Evolutionary conservation across 2,113 vertebrate genomes (phyloP), one percentile per base, ranked within the genome.

Genomic region (Platysternon megacephalum): DNA sequence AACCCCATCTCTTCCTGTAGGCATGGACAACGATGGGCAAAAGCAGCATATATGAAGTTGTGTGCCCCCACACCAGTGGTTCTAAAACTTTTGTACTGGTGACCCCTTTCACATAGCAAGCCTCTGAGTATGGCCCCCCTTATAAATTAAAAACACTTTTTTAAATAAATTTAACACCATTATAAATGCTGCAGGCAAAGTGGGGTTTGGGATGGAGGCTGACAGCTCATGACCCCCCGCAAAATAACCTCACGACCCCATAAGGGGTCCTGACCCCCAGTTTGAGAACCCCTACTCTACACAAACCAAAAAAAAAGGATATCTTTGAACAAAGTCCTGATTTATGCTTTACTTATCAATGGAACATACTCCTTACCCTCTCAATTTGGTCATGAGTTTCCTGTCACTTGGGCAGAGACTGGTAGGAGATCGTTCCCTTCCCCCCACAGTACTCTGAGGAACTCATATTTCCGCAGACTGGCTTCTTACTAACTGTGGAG

Each of bases 331-430:
- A 65, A 49, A 83, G 48, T 35, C 65, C 5, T 58, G 26, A 48
- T 81, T 97, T 87, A 84, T 93, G 42, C 84, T 87, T 91, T 85
- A 48, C 14, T 81, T 90, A 72, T 85, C 32, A 35, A 90, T 5
- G 35, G 11, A 35, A 29, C 8, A 8, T 48, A 52, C n/a, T 72
- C 16, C 95, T 56, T 32, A 10, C 19, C 55, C 84, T 2, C 52
- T 87, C 51, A 3, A 14, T 84, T 94, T 91, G 61, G 6, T 93
- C 0, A 0, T 55, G 21, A 88, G 8, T 28, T 56, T 87, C 52
- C 86, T 93, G 51, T 87, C 81, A 11, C 8, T 56, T 7, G 72
- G 29, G 68, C 5, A 1, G 29, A 81, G 4, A 16, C 55, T 32
- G 86, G 68, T n/a, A 19, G 39, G 39, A 44, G 79, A 87, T 28